Percentiles rank a stretch among this genome's conserved stretches.
phyloP scores from a whole-genome alignment of 2,888 invertebrate species.

The Caenorhabditis japonica region DNA sequence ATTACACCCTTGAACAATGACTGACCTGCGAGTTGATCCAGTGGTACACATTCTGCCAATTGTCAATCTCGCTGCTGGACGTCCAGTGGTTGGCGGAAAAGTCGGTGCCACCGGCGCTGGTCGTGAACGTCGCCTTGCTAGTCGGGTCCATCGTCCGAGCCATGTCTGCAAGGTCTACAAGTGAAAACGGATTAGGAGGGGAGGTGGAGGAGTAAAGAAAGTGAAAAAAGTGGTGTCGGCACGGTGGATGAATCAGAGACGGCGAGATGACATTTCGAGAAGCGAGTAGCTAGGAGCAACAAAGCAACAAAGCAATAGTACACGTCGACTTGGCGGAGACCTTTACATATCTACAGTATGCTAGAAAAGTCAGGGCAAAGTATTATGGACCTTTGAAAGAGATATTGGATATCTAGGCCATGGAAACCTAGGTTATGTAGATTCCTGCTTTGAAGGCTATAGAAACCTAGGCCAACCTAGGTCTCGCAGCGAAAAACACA shows the following conservation, averaged over 20 bases:
- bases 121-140: constrained; percentile 35
- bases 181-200: no score
- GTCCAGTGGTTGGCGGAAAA: constrained; percentile 9
- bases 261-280: constrained; percentile 25
- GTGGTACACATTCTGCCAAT: constrained; percentile 49
- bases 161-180: constrained; percentile 25
- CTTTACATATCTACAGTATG: no score
- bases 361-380: constrained; percentile 4
- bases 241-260: constrained; percentile 35
- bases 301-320: neutral
- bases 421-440: no score
- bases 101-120: neutral
- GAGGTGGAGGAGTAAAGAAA: constrained; percentile 16
- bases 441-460: no score
- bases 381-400: no score
- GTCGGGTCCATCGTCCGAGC: constrained; percentile 54
- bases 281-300: constrained; percentile 2
- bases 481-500: no score
- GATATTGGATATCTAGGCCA: no score
- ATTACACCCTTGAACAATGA: constrained; percentile 47
- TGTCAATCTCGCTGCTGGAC: constrained; percentile 35
- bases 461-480: no score
- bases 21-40: constrained; percentile 55
- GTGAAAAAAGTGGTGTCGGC: constrained; percentile 15
- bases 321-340: no score